Evolutionary conservation across 2,113 vertebrate species (phyloP), one percentile per base, ranked within the genome.

Genomic region (Chrysochloris asiatica): DNA sequence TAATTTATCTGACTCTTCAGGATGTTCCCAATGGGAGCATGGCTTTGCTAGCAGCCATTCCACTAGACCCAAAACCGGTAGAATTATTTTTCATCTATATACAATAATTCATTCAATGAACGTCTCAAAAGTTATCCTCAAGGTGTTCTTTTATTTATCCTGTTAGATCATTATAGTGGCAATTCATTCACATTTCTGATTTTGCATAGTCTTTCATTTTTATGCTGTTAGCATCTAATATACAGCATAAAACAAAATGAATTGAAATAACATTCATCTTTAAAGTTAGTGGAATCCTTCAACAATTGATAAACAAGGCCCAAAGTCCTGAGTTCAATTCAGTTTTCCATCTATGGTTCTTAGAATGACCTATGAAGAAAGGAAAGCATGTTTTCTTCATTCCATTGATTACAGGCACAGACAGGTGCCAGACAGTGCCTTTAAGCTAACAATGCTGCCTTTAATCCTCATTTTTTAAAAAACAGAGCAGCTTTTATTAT

Each of bases 391-490:
- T 75, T 61, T 77, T 90, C 56, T 12, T 83, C 33, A 45, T 92
- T 54, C 30, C 63, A 75, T 0, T 2, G n/a, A 73, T 50, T 84
- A 86, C 6, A 43, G 50, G 9, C 12, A 41, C 4, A 22, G 6
- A 83, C 17, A 71, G 16, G 28, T 89, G 61, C 22, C 81, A 88
- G 65, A 41, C 38, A 26, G 86, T 45, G 50, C 30, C 82, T 45
- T 33, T 30, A 54, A 52, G 33, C 30, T 67, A 71, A 61, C 21
- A 92, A 21, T 43, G 30, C 1, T 38, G 48, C 36, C 43, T 83
- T 93, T 83, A 38, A 83, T 94, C 54, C 56, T 84, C 19, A 47
- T 83, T 54, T 11, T 67, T 83, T 93, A 82, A 47, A 86, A 91
- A 22, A 92, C 48, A 36, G 38, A 48, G 86, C 36, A 90, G 50